Percentiles rank a stretch among this genome's conserved stretches.
These are phyloP conservation scores for Loris lydekkerianus DNA, from an alignment of 2,797 vertebrate species.

Conservation along the genomic window DNA sequence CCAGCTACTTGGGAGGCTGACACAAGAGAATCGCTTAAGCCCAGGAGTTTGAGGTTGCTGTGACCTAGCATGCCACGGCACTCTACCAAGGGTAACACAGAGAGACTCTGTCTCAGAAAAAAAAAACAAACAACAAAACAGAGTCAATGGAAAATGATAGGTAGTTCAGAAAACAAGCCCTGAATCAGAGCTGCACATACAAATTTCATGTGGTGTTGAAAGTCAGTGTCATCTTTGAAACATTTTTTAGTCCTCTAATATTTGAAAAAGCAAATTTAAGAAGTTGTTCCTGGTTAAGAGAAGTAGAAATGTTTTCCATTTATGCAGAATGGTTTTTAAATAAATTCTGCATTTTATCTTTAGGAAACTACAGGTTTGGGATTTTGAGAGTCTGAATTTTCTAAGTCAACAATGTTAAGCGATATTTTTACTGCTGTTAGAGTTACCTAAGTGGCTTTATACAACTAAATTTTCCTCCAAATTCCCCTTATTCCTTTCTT, in stretches of 20 bases:
- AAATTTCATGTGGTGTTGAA: background rate
- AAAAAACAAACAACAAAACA: too few species aligned
- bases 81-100: too few species aligned
- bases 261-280: constrained; percentile 22
- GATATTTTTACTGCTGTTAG: background rate
- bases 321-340: constrained; percentile 32
- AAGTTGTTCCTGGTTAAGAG: background rate
- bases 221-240: background rate
- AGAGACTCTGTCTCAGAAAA: too few species aligned
- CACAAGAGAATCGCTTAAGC: too few species aligned
- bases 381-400: constrained; percentile 41
- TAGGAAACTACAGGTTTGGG: background rate
- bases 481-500: background rate
- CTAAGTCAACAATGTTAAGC: background rate
- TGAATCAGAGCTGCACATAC: background rate
- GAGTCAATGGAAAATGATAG: background rate
- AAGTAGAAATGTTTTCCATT: background rate
- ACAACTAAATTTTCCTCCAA: background rate
- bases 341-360: background rate
- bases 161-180: background rate
- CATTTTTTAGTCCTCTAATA: background rate
- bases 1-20: too few species aligned
- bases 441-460: background rate
- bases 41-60: too few species aligned
- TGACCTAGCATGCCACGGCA: too few species aligned